Conservation (phyloP, 2,797 vertebrate genomes). For the Enteromius mattozi region DNA sequence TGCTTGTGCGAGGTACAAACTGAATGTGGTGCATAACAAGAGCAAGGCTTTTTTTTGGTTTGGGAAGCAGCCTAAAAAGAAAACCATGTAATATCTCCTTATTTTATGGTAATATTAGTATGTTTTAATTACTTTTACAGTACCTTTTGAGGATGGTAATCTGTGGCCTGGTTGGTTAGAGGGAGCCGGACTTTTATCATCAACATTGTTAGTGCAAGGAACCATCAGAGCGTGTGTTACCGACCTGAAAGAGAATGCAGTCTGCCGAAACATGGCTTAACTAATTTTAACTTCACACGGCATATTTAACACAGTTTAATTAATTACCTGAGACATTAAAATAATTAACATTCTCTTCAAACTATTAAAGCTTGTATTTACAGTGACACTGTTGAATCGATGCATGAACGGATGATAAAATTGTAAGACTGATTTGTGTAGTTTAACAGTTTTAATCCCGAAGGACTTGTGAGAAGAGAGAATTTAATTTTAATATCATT, state of each 20-base stretch:
- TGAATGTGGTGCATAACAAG: background rate
- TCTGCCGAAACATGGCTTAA: background rate
- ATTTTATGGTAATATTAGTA: no score
- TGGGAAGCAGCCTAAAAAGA: background rate
- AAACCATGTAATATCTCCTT: background rate
- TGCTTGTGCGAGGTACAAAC: background rate
- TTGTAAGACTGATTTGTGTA: background rate
- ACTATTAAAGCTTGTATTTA: constrained; percentile 6
- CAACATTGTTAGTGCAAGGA: background rate
- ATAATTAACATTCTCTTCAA: constrained; percentile 8
- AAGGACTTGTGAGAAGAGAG: background rate
- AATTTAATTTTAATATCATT: constrained; percentile 40
- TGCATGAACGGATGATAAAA: background rate
- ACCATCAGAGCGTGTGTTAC: no score
- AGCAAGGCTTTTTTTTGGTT: background rate
- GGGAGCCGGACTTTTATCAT: background rate
- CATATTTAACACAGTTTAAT: background rate
- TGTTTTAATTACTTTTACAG: background rate
- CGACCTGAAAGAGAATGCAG: background rate
- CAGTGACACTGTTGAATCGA: background rate
- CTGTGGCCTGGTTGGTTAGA: background rate
- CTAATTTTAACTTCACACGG: background rate
- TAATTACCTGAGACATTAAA: constrained; percentile 6
- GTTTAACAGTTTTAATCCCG: constrained; percentile 22
- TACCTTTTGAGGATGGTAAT: background rate